Evolutionary conservation across 2,113 vertebrate species (phyloP).

Genomic region (Stigmatopora argus): DNA sequence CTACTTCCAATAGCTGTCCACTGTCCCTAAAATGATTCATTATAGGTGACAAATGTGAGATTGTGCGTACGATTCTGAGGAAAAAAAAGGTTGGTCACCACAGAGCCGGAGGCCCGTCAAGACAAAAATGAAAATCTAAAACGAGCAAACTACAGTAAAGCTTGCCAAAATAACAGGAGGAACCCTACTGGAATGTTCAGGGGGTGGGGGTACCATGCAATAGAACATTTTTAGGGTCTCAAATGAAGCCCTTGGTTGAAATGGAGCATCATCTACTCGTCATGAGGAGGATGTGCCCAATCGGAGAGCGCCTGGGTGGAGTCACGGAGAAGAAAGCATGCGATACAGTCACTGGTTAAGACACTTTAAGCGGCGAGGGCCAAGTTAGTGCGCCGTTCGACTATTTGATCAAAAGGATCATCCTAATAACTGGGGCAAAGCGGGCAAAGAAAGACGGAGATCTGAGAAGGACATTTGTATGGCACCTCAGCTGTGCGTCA

Average conservation of each 20-base stretch:
- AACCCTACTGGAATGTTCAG: not conserved
- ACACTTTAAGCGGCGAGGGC: conserved; percentile 50
- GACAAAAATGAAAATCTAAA: not conserved
- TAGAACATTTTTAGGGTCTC: not conserved
- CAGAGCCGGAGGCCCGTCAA: not conserved
- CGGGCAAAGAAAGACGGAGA: conserved; percentile 12
- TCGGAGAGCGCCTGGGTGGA: conserved; percentile 28
- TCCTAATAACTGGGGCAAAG: not conserved
- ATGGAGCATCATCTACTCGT: conserved; percentile 25
- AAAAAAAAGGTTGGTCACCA: not conserved
- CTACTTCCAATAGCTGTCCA: too few species aligned
- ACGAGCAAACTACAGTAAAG: not conserved
- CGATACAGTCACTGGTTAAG: conserved; percentile 57
- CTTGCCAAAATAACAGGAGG: not conserved
- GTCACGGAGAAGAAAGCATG: conserved; percentile 69
- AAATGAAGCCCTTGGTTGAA: conserved; percentile 1
- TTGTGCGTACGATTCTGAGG: not conserved
- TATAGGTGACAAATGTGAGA: not conserved
- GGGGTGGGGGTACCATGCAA: too few species aligned
- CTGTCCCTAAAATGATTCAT: not conserved
- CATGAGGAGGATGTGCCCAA: conserved; percentile 50
- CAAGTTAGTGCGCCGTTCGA: conserved; percentile 31
- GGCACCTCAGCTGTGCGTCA: conserved; percentile 73
- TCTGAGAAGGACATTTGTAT: conserved; percentile 52
- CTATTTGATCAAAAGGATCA: not conserved